These are phyloP conservation scores for Phasia obesa DNA, from an alignment of 2,888 invertebrate species.

Conservation along the genomic window DNA sequence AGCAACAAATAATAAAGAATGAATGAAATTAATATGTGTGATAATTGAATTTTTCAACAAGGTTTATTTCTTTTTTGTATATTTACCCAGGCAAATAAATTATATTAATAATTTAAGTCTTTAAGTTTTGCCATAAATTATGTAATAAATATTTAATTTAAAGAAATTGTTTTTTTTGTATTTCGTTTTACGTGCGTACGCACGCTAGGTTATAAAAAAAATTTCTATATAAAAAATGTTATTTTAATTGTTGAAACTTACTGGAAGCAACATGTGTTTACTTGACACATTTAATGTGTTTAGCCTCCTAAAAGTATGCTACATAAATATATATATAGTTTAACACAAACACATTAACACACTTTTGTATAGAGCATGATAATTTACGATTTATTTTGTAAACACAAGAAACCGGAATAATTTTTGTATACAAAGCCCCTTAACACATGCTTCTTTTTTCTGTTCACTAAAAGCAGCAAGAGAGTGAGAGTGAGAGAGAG, in stretches of 20 bases:
- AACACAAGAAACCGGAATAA: constrained; percentile 57
- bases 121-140: too few relatives aligned
- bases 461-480: neutral
- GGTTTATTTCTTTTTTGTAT: too few relatives aligned
- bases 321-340: constrained; percentile 11
- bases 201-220: too few relatives aligned
- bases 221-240: neutral
- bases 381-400: constrained; percentile 37
- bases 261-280: constrained; percentile 60
- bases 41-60: too few relatives aligned
- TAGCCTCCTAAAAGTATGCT: constrained; percentile 49
- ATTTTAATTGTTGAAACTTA: constrained; percentile 14
- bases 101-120: too few relatives aligned
- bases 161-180: too few relatives aligned
- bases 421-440: constrained; percentile 51
- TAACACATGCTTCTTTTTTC: constrained; percentile 57
- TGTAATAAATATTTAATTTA: too few relatives aligned
- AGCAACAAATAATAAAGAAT: neutral
- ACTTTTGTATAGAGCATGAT: neutral
- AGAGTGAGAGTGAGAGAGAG: constrained; percentile 1
- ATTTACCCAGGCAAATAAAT: too few relatives aligned
- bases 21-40: too few relatives aligned
- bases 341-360: constrained; percentile 7
- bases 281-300: constrained; percentile 36
- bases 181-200: too few relatives aligned